These are phyloP conservation scores for Acrocephalus kingi DNA, from an alignment of 2,113 vertebrate genomes.

Conservation along the genomic window DNA sequence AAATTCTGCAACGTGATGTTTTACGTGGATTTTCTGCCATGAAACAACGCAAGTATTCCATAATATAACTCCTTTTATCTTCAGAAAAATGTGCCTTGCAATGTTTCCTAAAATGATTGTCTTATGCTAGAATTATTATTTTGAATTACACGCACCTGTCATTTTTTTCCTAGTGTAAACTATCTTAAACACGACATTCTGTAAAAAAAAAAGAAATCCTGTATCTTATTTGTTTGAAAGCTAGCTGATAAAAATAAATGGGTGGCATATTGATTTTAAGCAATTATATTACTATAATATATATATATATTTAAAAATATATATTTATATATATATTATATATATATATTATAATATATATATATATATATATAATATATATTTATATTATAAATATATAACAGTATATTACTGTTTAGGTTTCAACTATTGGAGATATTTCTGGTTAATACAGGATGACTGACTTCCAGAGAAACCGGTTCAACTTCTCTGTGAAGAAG, in stretches of 20 bases:
- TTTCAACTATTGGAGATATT: neutral
- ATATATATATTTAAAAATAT: too few species aligned
- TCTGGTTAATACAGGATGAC: neutral
- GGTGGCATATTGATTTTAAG: neutral
- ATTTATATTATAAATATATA: too few species aligned
- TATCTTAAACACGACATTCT: neutral
- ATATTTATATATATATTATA: too few species aligned
- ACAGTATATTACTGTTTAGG: neutral
- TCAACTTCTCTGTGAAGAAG: neutral
- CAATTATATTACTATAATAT: too few species aligned
- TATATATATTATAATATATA: too few species aligned
- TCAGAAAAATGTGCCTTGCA: neutral
- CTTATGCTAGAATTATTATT: neutral
- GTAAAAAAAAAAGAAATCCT: neutral
- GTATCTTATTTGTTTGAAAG: neutral
- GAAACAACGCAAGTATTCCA: neutral
- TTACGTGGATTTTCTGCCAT: neutral
- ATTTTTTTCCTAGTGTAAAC: neutral
- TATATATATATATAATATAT: too few species aligned
- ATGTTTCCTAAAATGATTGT: neutral
- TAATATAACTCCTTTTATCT: neutral
- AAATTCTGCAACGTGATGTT: neutral
- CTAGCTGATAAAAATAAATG: neutral
- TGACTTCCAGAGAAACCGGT: neutral
- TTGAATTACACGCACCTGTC: rapidly evolving